phyloP scores from a whole-genome alignment of 2,797 vertebrate genomes.

The Halcyon smyrnensis region DNA sequence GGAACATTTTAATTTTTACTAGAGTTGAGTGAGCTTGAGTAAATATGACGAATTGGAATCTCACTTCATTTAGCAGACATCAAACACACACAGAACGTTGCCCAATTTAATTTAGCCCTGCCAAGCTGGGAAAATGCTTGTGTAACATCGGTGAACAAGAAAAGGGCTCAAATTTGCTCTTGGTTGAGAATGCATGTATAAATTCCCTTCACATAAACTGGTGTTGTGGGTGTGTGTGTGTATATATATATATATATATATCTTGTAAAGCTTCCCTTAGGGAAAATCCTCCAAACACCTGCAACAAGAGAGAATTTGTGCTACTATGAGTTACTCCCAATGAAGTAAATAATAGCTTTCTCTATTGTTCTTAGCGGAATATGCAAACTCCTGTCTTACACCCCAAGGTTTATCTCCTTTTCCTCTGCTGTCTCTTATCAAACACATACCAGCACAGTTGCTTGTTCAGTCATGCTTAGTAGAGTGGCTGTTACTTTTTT shows the following conservation, averaged over 20 bases:
- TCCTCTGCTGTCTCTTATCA: slow-evolving; percentile 34
- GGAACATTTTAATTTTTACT: slow-evolving; percentile 76
- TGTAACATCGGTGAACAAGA: slow-evolving; percentile 48
- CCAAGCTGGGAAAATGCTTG: slow-evolving; percentile 47
- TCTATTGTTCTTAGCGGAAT: slow-evolving; percentile 7
- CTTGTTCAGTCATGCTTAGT: slow-evolving; percentile 54
- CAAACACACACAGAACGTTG: slow-evolving; percentile 68
- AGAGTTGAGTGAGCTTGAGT: slow-evolving; percentile 72
- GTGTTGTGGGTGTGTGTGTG: not conserved
- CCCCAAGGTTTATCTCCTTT: slow-evolving; percentile 30
- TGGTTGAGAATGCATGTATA: not conserved
- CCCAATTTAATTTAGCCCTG: slow-evolving; percentile 71
- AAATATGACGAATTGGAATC: slow-evolving; percentile 71
- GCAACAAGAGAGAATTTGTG: not conserved
- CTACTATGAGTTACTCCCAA: not conserved
- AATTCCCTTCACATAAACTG: slow-evolving; percentile 17
- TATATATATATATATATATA: not conserved
- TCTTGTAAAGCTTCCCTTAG: not conserved
- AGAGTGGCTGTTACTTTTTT: not conserved
- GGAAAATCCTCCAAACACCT: slow-evolving; percentile 8
- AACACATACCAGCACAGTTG: slow-evolving; percentile 43
- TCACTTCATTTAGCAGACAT: slow-evolving; percentile 74
- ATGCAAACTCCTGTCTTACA: not conserved
- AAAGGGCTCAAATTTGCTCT: slow-evolving; percentile 58
- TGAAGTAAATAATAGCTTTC: not conserved